Conservation (phyloP, 2,113 vertebrate genomes). For the Hippolais icterina region DNA sequence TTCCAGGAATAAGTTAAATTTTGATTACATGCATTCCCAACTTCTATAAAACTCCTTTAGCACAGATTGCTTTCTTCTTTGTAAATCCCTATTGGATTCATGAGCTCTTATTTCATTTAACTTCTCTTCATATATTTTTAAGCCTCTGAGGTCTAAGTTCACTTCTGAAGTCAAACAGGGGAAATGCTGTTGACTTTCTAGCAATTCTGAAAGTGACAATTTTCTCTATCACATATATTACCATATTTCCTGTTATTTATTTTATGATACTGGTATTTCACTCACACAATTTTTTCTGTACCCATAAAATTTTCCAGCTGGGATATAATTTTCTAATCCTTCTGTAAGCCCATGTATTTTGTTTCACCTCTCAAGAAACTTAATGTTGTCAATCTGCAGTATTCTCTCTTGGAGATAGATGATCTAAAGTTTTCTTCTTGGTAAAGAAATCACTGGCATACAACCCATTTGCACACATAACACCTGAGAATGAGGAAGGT, state of each 20-base stretch:
- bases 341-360: constrained; percentile 52
- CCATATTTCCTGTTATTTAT: constrained; percentile 74
- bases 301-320: constrained; percentile 71
- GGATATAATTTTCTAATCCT: constrained; percentile 66
- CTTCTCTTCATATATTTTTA: constrained; percentile 38
- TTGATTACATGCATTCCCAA: constrained; percentile 5
- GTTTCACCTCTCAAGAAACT: constrained; percentile 48
- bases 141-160: constrained; percentile 27
- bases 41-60: neutral
- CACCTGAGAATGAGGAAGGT: neutral
- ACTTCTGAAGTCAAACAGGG: constrained; percentile 25
- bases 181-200: constrained; percentile 17
- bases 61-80: constrained; percentile 5
- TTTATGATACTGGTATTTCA: constrained; percentile 71
- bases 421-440: constrained; percentile 35
- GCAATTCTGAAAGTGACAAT: constrained; percentile 66
- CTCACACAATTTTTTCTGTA: constrained; percentile 59
- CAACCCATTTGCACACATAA: neutral
- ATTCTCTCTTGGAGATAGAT: constrained; percentile 3
- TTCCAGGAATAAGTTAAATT: constrained; percentile 29
- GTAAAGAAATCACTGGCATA: constrained; percentile 27
- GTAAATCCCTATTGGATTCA: neutral
- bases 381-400: constrained; percentile 23
- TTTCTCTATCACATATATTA: constrained; percentile 74
- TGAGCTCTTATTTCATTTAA: neutral